These are phyloP conservation scores for Bombus difficillimus DNA, from an alignment of 1,140 invertebrate genomes.

Conservation along the genomic window DNA sequence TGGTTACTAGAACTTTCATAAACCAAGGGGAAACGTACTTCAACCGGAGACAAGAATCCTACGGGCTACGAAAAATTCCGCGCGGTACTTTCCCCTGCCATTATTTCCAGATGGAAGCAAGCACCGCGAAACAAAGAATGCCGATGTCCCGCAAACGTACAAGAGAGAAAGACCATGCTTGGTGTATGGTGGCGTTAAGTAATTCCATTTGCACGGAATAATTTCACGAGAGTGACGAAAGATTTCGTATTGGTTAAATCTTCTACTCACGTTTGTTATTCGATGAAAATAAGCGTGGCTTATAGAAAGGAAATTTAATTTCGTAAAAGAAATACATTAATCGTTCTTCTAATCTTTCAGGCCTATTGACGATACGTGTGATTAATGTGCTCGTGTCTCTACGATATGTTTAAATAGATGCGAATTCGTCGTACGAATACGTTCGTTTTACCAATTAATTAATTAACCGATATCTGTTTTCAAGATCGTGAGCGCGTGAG, in stretches of 20 bases:
- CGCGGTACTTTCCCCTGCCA: not conserved
- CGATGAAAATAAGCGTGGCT: not conserved
- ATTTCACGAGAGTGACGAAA: not conserved
- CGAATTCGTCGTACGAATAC: too few species aligned
- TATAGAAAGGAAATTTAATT: not conserved
- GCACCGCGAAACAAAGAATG: not conserved
- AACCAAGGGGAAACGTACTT: constrained; percentile 49
- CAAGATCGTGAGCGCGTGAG: too few species aligned
- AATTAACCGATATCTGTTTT: too few species aligned
- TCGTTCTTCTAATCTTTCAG: too few species aligned
- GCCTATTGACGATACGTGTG: too few species aligned
- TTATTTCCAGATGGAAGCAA: constrained; percentile 7
- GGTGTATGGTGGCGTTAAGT: not conserved
- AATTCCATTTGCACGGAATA: not conserved
- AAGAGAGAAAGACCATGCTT: not conserved
- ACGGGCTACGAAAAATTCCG: constrained; percentile 23
- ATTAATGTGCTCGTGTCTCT: too few species aligned
- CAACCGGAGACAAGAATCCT: constrained; percentile 33
- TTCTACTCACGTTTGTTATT: not conserved
- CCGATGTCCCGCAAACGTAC: not conserved
- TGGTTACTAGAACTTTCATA: constrained; percentile 60
- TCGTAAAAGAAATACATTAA: not conserved
- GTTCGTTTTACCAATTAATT: too few species aligned
- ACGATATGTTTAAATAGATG: too few species aligned
- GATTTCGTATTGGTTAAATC: not conserved